These are phyloP conservation scores for Elachura formosa DNA, from an alignment of 2,113 vertebrate genomes.

Conservation along the genomic window DNA sequence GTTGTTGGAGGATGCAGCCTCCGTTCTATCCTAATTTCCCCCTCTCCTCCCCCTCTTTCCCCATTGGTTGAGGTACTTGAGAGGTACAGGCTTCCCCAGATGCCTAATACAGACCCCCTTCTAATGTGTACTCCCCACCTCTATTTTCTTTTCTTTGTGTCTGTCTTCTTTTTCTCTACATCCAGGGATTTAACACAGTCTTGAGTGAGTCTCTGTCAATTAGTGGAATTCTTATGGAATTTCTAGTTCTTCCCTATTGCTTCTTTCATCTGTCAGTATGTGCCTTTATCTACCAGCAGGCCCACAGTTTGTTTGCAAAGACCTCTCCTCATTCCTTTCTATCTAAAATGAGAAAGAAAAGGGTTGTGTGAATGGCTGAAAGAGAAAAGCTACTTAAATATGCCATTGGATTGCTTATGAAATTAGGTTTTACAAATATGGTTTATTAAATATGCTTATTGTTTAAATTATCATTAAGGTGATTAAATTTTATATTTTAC, in stretches of 20 bases:
- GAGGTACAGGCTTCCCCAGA: not conserved
- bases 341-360: not conserved
- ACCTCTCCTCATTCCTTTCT: not conserved
- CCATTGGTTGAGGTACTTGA: not conserved
- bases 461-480: not conserved
- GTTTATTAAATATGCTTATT: not conserved
- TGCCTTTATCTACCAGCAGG: not conserved
- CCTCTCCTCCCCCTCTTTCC: not conserved
- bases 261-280: not conserved
- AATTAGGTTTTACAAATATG: not conserved
- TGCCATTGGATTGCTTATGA: not conserved
- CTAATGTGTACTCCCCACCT: not conserved
- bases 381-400: not conserved
- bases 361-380: not conserved
- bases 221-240: not conserved
- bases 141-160: not conserved
- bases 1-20: not conserved
- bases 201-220: not conserved
- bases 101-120: not conserved
- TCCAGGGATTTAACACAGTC: not conserved
- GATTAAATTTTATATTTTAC: not conserved
- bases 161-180: not conserved
- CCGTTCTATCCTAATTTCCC: not conserved
- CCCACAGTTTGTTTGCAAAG: not conserved
- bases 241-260: not conserved